Conservation (phyloP, 2,888 invertebrate genomes). For the Abrostola tripartita region DNA sequence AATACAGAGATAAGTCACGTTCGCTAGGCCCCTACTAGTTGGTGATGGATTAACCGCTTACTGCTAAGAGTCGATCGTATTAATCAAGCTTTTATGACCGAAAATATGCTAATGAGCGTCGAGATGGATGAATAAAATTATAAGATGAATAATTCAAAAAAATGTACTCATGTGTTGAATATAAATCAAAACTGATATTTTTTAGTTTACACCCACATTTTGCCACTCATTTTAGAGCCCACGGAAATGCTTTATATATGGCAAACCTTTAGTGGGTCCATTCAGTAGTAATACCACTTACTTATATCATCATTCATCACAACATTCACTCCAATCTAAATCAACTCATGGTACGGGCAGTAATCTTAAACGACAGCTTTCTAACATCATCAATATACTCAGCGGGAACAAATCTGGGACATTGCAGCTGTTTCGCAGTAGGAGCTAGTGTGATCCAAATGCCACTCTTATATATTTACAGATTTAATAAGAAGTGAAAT, state of each 20-base stretch:
- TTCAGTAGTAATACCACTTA: not conserved
- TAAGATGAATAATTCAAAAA: slow-evolving; percentile 1
- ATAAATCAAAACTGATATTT: not conserved
- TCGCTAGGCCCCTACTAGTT: slow-evolving; percentile 62
- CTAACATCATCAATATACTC: slow-evolving; percentile 73
- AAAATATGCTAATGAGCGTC: not conserved
- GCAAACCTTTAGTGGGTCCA: no score
- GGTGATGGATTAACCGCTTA: slow-evolving; percentile 60
- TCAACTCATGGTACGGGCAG: slow-evolving; percentile 57
- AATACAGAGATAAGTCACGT: slow-evolving; percentile 79
- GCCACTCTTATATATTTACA: slow-evolving; percentile 27
- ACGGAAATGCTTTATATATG: no score
- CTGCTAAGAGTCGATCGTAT: slow-evolving; percentile 46
- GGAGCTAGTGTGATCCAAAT: slow-evolving; percentile 35
- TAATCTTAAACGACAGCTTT: slow-evolving; percentile 58
- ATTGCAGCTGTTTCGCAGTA: slow-evolving; percentile 51
- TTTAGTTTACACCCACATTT: no score
- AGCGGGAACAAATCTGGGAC: slow-evolving; percentile 69
- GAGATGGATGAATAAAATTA: not conserved
- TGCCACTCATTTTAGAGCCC: no score
- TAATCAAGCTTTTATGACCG: slow-evolving; percentile 43
- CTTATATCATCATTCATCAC: not conserved
- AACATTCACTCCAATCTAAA: not conserved
- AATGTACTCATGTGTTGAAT: not conserved
- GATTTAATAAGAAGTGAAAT: slow-evolving; percentile 10